Conservation (phyloP, 2,113 vertebrate genomes). For the Urocynchramus pylzowi region DNA sequence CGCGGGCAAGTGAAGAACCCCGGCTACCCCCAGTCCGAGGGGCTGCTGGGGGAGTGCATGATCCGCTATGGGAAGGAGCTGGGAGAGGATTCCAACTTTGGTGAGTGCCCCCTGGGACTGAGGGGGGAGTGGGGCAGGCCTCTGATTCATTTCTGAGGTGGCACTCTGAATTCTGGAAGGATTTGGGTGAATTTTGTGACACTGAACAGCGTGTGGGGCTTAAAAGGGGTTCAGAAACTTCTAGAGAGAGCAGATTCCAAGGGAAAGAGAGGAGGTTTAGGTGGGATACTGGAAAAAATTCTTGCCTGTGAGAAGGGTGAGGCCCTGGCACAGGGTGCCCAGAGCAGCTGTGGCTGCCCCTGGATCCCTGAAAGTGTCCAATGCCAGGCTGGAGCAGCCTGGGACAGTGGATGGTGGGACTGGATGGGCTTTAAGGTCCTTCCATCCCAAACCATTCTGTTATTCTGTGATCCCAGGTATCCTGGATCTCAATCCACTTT, state of each 20-base stretch:
- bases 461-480: too few species aligned
- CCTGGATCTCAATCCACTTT: not conserved
- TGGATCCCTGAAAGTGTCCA: not conserved
- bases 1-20: slow-evolving; percentile 96
- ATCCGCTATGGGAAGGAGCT: slow-evolving; percentile 90
- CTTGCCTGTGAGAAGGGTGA: not conserved
- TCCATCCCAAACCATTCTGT: not conserved
- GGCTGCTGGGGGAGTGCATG: slow-evolving; percentile 95
- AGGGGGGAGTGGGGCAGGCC: not conserved
- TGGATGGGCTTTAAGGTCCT: not conserved
- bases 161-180: not conserved
- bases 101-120: slow-evolving; percentile 61
- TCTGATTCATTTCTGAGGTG: not conserved
- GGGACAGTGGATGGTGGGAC: accelerated
- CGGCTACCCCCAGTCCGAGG: slow-evolving; percentile 94
- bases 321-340: not conserved
- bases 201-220: accelerated
- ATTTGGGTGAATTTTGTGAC: not conserved
- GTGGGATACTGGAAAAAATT: not conserved
- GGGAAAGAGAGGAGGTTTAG: not conserved
- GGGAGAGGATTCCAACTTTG: slow-evolving; percentile 95
- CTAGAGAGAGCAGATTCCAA: not conserved
- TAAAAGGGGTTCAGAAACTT: accelerated
- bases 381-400: not conserved
- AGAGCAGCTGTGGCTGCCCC: not conserved